phyloP scores from a whole-genome alignment of 2,888 invertebrate species.

The Caenorhabditis auriculariae region DNA sequence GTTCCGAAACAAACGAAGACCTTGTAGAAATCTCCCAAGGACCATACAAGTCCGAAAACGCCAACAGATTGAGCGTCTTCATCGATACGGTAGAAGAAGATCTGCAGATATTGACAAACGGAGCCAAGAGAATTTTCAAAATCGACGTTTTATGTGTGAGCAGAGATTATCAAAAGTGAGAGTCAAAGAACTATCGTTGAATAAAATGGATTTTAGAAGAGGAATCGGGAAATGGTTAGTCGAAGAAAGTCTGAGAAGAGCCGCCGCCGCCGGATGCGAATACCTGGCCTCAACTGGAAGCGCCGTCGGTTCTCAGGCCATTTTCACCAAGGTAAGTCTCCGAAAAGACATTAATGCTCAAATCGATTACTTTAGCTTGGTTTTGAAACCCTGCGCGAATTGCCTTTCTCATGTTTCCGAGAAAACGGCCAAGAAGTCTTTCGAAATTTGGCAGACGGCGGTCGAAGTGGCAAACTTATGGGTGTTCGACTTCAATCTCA shows the following conservation, averaged over 20 bases:
- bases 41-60: slow-evolving; percentile 21
- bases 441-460: slow-evolving; percentile 30
- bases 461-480: slow-evolving; percentile 40
- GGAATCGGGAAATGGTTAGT: slow-evolving; percentile 30
- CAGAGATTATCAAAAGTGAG: slow-evolving; percentile 28
- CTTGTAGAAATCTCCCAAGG: slow-evolving; percentile 28
- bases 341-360: background rate
- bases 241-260: slow-evolving; percentile 18
- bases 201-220: slow-evolving; percentile 12
- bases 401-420: slow-evolving; percentile 44
- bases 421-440: slow-evolving; percentile 26
- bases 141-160: slow-evolving; percentile 43
- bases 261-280: slow-evolving; percentile 17
- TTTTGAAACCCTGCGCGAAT: slow-evolving; percentile 26
- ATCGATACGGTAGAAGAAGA: slow-evolving; percentile 31
- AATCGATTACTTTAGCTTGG: slow-evolving; percentile 16
- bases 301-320: slow-evolving; percentile 32
- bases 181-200: background rate
- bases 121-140: slow-evolving; percentile 25
- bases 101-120: slow-evolving; percentile 9
- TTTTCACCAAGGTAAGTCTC: slow-evolving; percentile 25
- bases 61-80: slow-evolving; percentile 31
- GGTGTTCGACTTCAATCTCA: too few relatives aligned
- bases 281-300: slow-evolving; percentile 33
- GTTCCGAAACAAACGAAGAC: too few relatives aligned